Conservation (phyloP, 2,888 invertebrate species). For the Plemyria rubiginata region DNA sequence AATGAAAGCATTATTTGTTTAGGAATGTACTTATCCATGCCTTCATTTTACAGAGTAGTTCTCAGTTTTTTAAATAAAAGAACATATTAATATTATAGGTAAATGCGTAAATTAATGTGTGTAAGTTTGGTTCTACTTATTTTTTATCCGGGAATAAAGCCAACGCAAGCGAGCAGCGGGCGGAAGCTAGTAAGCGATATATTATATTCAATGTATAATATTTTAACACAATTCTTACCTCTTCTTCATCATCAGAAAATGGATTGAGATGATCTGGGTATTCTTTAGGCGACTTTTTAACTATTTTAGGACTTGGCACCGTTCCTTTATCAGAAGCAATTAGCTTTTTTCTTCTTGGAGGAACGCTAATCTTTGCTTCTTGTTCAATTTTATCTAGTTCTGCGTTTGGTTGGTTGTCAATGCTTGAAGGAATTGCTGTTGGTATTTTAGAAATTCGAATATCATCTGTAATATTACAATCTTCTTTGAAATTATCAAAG, state of each 20-base stretch:
- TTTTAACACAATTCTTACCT: slow-evolving; percentile 47
- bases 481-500: slow-evolving; percentile 48
- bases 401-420: slow-evolving; percentile 34
- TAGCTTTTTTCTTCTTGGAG: slow-evolving; percentile 75
- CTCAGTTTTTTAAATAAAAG: too few species aligned
- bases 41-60: too few species aligned
- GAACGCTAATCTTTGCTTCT: slow-evolving; percentile 69
- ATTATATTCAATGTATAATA: too few species aligned
- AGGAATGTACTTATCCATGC: too few species aligned
- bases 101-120: too few species aligned
- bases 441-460: slow-evolving; percentile 67
- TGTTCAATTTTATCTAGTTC: slow-evolving; percentile 51
- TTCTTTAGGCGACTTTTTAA: slow-evolving; percentile 47
- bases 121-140: too few species aligned
- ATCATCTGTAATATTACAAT: slow-evolving; percentile 74
- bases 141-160: too few species aligned
- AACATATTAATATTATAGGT: too few species aligned
- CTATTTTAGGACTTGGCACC: slow-evolving; percentile 36
- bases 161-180: too few species aligned
- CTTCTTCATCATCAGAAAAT: slow-evolving; percentile 88
- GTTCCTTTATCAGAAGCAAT: slow-evolving; percentile 51
- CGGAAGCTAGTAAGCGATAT: too few species aligned
- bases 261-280: slow-evolving; percentile 94
- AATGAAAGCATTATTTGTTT: too few species aligned
- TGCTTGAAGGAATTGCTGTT: slow-evolving; percentile 20